Evolutionary conservation across 2,797 vertebrate species (phyloP).

Genomic region (Odontamblyopus rebecca): DNA sequence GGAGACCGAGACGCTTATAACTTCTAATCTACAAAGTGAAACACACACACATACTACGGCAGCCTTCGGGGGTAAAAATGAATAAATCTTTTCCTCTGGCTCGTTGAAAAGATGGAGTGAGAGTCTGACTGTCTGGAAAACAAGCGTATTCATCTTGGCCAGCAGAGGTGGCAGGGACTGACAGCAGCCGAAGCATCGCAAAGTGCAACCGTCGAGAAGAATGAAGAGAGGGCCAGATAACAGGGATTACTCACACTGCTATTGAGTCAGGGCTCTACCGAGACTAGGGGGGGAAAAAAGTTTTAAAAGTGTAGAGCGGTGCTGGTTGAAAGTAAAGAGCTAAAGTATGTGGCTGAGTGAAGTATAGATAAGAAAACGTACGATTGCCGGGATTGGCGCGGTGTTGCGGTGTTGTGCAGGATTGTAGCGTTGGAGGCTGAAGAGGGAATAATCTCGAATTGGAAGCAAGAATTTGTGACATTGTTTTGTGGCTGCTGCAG

Average conservation of each 20-base stretch:
- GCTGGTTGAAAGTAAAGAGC: background rate
- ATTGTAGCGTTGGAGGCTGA: background rate
- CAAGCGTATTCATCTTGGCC: slow-evolving; percentile 13
- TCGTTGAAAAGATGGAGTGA: slow-evolving; percentile 13
- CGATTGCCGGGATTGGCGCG: background rate
- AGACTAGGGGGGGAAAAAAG: background rate
- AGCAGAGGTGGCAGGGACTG: slow-evolving; percentile 6
- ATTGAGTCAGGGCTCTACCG: background rate
- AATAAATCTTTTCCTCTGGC: slow-evolving; percentile 2
- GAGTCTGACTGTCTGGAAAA: slow-evolving; percentile 11
- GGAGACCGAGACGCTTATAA: no score
- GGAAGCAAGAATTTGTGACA: no score
- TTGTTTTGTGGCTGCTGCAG: no score
- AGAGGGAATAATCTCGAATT: background rate
- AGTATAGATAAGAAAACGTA: background rate
- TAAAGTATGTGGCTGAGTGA: background rate
- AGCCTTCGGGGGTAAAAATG: background rate
- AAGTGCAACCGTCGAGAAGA: slow-evolving; percentile 3
- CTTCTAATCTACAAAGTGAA: background rate
- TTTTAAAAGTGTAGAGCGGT: background rate
- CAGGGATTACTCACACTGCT: slow-evolving; percentile 9
- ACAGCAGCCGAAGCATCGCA: slow-evolving; percentile 5
- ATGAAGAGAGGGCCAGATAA: slow-evolving; percentile 6
- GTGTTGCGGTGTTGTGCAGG: background rate
- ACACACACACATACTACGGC: background rate